A percentile compares a stretch with the other conserved stretches of the same genome.
These are phyloP conservation scores for Zaprionus lachaisei DNA, from an alignment of 1,140 invertebrate species.

Conservation along the genomic window DNA sequence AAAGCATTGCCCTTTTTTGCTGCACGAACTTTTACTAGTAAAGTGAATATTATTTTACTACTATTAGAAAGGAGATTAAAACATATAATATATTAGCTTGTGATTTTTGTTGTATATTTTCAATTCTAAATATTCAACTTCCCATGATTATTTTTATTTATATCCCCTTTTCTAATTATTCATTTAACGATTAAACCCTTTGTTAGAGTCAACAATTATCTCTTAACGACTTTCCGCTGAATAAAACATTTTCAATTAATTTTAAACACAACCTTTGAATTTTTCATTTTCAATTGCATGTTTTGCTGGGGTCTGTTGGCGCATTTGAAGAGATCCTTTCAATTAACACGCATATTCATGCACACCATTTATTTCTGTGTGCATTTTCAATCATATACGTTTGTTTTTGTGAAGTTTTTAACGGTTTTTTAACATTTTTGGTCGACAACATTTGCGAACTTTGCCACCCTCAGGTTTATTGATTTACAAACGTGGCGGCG, in stretches of 20 bases:
- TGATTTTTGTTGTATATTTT: not conserved
- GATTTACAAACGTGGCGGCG: conserved; percentile 74
- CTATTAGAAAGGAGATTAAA: not conserved
- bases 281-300: conserved; percentile 12
- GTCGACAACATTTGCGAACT: conserved; percentile 72
- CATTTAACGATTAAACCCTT: not conserved
- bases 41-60: not conserved
- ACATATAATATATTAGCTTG: no score
- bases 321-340: not conserved
- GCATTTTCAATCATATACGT: not conserved
- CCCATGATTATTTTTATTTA: not conserved
- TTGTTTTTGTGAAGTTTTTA: conserved; percentile 9
- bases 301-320: not conserved
- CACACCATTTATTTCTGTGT: not conserved
- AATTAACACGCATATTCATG: conserved; percentile 10
- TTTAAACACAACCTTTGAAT: conserved; percentile 6
- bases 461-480: conserved; percentile 81
- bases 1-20: not conserved
- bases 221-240: not conserved
- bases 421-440: conserved; percentile 24
- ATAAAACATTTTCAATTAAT: conserved; percentile 7
- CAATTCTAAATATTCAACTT: not conserved
- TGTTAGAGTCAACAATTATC: not conserved
- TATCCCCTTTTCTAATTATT: not conserved
- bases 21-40: not conserved